phyloP scores from a whole-genome alignment of 1,140 invertebrate species.

The Hydropsyche tenuis region DNA sequence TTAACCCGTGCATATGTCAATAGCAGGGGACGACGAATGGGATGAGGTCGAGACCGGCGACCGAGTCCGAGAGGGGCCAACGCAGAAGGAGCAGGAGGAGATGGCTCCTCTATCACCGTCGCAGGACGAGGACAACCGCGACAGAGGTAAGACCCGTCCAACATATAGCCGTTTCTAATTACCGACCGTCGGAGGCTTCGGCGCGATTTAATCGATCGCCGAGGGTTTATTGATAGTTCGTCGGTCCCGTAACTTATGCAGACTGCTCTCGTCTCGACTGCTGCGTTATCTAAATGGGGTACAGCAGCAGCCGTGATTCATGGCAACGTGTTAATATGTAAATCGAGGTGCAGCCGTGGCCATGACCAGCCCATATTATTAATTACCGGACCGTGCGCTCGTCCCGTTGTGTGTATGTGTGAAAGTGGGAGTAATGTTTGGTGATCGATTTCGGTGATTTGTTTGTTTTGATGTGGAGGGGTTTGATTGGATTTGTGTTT shows the following conservation, averaged over 20 bases:
- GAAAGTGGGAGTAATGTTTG: too few species aligned
- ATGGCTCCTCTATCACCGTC: slow-evolving; percentile 44
- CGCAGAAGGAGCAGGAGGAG: slow-evolving; percentile 39
- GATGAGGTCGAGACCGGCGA: slow-evolving; percentile 37
- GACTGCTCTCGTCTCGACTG: too few species aligned
- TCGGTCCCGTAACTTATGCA: too few species aligned
- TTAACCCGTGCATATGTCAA: background rate
- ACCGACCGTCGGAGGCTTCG: too few species aligned
- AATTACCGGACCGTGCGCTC: background rate
- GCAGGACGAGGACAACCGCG: slow-evolving; percentile 37
- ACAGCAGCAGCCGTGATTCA: background rate
- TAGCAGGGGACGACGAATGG: slow-evolving; percentile 47
- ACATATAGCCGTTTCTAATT: too few species aligned
- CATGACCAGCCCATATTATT: background rate
- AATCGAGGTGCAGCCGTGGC: background rate
- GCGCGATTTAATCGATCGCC: too few species aligned
- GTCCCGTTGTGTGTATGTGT: too few species aligned
- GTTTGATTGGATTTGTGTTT: too few species aligned
- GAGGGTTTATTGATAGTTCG: too few species aligned
- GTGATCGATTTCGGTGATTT: too few species aligned
- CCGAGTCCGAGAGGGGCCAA: background rate
- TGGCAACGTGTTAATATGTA: background rate
- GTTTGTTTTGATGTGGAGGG: too few species aligned
- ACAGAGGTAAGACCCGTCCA: slow-evolving; percentile 15
- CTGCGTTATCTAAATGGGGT: background rate